phyloP scores from a whole-genome alignment of 2,888 invertebrate genomes.

The Galerucella calmariensis region DNA sequence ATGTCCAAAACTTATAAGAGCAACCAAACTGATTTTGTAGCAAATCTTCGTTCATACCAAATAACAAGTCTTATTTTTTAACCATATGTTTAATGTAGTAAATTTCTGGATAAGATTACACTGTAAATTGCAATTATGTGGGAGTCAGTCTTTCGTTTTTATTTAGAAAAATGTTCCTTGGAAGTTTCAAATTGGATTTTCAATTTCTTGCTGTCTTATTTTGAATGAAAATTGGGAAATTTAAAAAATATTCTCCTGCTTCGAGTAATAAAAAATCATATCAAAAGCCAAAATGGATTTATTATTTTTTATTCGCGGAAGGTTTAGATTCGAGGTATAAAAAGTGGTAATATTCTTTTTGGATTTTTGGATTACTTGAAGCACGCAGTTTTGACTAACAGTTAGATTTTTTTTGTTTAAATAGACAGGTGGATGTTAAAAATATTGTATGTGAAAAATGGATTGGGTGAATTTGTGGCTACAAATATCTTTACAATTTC shows the following conservation, averaged over 20 bases:
- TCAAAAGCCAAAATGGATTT: constrained; percentile 32
- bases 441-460: constrained; percentile 39
- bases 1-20: no score
- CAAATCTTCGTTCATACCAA: no score
- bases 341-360: constrained; percentile 4
- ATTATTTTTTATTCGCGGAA: background rate
- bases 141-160: background rate
- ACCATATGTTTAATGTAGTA: background rate
- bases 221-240: constrained; percentile 20
- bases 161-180: background rate
- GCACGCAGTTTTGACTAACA: constrained; percentile 27
- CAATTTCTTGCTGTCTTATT: constrained; percentile 20
- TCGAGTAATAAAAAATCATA: constrained; percentile 33
- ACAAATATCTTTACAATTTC: background rate
- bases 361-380: constrained; percentile 33
- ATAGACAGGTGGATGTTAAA: constrained; percentile 31
- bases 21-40: no score
- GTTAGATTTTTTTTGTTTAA: constrained; percentile 40
- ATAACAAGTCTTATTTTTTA: no score
- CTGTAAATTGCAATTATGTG: background rate
- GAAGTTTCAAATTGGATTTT: constrained; percentile 1
- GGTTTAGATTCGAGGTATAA: background rate
- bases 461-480: constrained; percentile 29
- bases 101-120: background rate
- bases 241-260: constrained; percentile 23